Conservation (phyloP, 1,140 invertebrate species). For the Heliconius nattereri region DNA sequence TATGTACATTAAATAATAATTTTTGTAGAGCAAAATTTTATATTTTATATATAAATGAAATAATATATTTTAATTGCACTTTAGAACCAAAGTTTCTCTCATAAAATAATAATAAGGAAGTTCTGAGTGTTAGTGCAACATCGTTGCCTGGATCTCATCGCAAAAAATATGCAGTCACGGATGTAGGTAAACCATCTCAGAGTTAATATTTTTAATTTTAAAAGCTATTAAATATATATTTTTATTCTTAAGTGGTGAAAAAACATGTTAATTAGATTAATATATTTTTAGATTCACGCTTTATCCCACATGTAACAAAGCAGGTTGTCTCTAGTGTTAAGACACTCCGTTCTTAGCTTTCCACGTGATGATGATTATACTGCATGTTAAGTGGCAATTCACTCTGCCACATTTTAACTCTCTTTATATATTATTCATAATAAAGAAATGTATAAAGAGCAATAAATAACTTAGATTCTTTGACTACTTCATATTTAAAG, state of each 20-base stretch:
- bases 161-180: constrained; percentile 15
- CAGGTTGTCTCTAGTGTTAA: neutral
- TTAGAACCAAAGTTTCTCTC: neutral
- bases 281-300: too few species aligned
- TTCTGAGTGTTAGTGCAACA: constrained; percentile 13
- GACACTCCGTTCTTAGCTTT: neutral
- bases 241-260: neutral
- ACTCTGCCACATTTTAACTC: too few species aligned
- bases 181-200: constrained; percentile 3
- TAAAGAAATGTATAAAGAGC: neutral
- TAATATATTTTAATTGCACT: constrained; percentile 4
- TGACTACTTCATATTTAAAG: neutral
- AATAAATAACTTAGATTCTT: neutral
- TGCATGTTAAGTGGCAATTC: too few species aligned
- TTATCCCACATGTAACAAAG: too few species aligned
- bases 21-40: neutral
- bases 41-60: too few species aligned
- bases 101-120: constrained; percentile 26
- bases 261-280: neutral
- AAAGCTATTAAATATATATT: constrained; percentile 11
- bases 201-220: neutral
- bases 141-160: constrained; percentile 1
- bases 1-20: too few species aligned
- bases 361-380: too few species aligned
- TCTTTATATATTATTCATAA: neutral